A percentile compares a stretch with the other conserved stretches of the same genome.
Conservation (phyloP, 92 coral and sea anemone species). For the Bergia puertoricense region DNA sequence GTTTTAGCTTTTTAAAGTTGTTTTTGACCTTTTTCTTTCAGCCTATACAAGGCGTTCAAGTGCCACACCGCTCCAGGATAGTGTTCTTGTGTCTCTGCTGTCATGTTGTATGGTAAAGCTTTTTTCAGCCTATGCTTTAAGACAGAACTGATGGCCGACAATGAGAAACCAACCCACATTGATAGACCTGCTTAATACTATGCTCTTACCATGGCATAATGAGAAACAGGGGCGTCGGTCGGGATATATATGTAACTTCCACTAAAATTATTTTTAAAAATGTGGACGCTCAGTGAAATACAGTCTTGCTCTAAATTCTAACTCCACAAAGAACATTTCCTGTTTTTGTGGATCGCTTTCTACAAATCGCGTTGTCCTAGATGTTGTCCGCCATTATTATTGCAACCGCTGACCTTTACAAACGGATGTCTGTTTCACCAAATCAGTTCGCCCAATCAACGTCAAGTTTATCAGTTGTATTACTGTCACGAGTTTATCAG, state of each 20-base stretch:
- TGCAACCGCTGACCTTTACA: constrained; percentile 2
- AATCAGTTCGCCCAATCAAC: no score
- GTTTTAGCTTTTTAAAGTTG: background rate
- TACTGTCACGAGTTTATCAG: no score
- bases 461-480: no score
- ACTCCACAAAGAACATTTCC: background rate
- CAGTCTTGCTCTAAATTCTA: background rate
- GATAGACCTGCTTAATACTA: background rate
- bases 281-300: background rate
- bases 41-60: background rate
- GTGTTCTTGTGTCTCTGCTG: background rate
- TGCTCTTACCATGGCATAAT: no score
- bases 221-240: no score
- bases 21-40: background rate
- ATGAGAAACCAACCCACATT: background rate
- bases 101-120: background rate
- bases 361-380: background rate
- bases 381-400: background rate
- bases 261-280: no score
- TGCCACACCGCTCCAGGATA: background rate
- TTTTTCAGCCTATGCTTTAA: background rate
- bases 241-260: no score
- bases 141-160: background rate
- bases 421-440: background rate
- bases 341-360: background rate